Evolutionary conservation across 2,888 invertebrate genomes (phyloP).

Genomic region (Sphinx pinastri): DNA sequence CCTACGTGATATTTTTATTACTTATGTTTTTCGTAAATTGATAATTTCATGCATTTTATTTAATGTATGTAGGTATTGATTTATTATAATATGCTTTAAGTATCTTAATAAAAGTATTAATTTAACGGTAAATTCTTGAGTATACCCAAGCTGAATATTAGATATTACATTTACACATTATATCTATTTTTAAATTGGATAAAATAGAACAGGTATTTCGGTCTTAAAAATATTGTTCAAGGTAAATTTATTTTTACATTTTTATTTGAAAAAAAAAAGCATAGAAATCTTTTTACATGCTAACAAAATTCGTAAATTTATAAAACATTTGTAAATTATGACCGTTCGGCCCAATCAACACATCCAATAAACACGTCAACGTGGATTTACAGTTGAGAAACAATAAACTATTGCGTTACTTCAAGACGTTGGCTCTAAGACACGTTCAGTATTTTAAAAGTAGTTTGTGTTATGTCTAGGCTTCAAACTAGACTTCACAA

Average conservation of each 20-base stretch:
- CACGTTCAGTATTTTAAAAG: conserved; percentile 6
- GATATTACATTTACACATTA: too few relatives aligned
- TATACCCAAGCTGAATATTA: neutral
- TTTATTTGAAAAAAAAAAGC: neutral
- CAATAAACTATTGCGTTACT: conserved; percentile 1
- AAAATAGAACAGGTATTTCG: too few relatives aligned
- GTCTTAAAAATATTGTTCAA: neutral
- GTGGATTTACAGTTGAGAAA: neutral
- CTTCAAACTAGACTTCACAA: conserved; percentile 1
- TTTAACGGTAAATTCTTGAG: too few relatives aligned
- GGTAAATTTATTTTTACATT: neutral
- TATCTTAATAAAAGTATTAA: too few relatives aligned
- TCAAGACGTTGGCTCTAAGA: neutral
- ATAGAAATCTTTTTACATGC: neutral
- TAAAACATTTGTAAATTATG: neutral
- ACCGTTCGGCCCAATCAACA: neutral
- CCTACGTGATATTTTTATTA: too few relatives aligned
- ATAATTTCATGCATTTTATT: too few relatives aligned
- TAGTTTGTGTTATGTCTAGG: conserved; percentile 16
- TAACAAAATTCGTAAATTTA: conserved; percentile 16
- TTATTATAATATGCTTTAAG: too few relatives aligned
- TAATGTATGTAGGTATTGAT: too few relatives aligned
- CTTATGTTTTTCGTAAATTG: too few relatives aligned
- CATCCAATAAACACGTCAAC: neutral
- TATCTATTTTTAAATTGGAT: too few relatives aligned